Evolutionary conservation across 30 jellyfish, hydroid and myxozoan species (phyloP), one percentile per base, ranked within the genome.

Genomic region (Hydra vulgaris): DNA sequence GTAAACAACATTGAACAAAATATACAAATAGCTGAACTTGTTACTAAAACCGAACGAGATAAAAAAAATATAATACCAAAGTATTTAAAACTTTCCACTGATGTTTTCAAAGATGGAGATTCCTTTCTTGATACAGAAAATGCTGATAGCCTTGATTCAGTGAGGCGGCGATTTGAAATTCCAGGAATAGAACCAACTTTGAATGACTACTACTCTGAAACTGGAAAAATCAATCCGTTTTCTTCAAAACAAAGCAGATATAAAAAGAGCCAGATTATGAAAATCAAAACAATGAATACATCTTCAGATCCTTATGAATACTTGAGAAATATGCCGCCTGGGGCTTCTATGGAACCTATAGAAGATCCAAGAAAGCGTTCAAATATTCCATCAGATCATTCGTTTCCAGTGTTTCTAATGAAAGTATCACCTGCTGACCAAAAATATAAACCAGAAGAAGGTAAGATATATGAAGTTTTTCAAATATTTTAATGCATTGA

Each of bases 331-430:
- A 88, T 88, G 96, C 91, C 95, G 17, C 83, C 95, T 20, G 99
- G 99, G 15, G 96, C 99, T 0, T 93, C 99, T 0, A 93, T 93
- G 96, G 96, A 93, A 73, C 99, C 99, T n/a, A 93, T 93, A 66
- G 79, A 83, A 23, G 99, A 93, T 72, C 98, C 96, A 17, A 88
- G 81, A 18, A 74, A 92, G 23, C 74, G 80, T 7, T 86, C 98
- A 1, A 74, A 89, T 1, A 81, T 89, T 7, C 94, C 91, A 3
- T 78, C 91, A 12, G 83, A 90, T 54, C 95, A 87, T 25, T 91
- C 98, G 0, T 91, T 72, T 78, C 98, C 98, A 18, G 87, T 91
- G 17, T 91, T 82, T 70, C 66, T 91, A 66, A 91, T 91, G 98
- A 91, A 91, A 55, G 98, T 91, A n/a, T 82, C 89, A 83, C 98